Conservation (phyloP, 92 coral and sea anemone species). For the Meandrina meandrites region DNA sequence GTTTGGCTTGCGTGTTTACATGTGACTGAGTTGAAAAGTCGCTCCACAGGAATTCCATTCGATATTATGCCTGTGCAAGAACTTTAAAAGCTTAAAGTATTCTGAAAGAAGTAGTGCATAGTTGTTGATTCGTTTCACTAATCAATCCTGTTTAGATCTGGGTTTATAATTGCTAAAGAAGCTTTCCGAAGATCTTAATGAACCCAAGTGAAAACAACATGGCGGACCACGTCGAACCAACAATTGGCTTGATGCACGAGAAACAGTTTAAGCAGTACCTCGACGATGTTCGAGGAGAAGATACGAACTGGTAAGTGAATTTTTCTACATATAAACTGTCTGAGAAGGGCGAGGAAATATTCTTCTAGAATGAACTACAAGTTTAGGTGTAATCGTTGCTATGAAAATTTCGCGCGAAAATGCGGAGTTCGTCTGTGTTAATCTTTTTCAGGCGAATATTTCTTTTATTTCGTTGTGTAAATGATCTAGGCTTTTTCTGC, state of each 20-base stretch:
- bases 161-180: not conserved
- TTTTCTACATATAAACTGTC: not conserved
- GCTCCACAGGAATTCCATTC: not conserved
- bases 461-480: not conserved
- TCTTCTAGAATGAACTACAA: not conserved
- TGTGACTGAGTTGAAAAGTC: not conserved
- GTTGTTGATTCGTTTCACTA: not conserved
- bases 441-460: not conserved
- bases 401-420: not conserved
- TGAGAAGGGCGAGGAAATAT: not conserved
- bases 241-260: not conserved
- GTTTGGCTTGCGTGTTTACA: constrained; percentile 9
- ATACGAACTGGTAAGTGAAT: constrained; percentile 16
- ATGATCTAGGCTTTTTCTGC: not conserved
- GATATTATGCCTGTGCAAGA: not conserved
- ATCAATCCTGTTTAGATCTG: not conserved
- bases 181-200: not conserved
- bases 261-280: constrained; percentile 7
- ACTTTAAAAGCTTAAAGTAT: not conserved
- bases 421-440: not conserved
- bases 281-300: constrained; percentile 24
- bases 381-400: not conserved
- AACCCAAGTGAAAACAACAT: constrained; percentile 2
- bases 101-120: not conserved
- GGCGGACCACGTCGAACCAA: constrained; percentile 36